A percentile compares a stretch with the other conserved stretches of the same genome.
These are phyloP conservation scores for Ceyx margarethae DNA, from an alignment of 2,113 vertebrate genomes.

Conservation along the genomic window DNA sequence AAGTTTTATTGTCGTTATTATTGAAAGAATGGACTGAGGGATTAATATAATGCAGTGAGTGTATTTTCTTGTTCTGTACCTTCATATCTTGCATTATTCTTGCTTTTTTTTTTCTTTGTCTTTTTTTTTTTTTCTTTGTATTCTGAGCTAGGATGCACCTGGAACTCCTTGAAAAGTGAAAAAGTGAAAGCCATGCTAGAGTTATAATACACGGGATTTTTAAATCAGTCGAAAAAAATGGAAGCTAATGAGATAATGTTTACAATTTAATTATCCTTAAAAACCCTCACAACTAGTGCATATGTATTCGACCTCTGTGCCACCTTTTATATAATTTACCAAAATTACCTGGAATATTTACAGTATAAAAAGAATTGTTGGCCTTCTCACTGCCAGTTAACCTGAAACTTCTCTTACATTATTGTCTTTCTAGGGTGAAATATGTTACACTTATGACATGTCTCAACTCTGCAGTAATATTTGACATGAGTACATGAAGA, in stretches of 20 bases:
- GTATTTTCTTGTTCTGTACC: not conserved
- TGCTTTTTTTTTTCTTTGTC: not conserved
- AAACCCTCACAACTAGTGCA: not conserved
- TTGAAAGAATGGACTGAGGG: not conserved
- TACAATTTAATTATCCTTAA: not conserved
- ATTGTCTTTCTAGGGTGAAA: not conserved
- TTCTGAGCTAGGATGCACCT: fast-evolving
- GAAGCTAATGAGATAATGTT: not conserved
- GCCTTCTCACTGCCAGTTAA: not conserved
- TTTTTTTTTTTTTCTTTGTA: not conserved
- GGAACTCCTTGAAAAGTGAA: not conserved
- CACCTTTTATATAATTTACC: not conserved
- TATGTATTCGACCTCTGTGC: not conserved
- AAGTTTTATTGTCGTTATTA: not conserved
- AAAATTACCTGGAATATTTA: not conserved
- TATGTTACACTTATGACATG: fast-evolving
- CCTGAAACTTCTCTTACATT: not conserved
- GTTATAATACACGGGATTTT: not conserved
- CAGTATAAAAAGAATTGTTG: not conserved
- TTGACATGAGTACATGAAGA: not conserved
- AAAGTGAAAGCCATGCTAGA: not conserved
- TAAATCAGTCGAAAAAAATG: not conserved
- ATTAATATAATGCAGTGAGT: not conserved
- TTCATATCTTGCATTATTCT: not conserved
- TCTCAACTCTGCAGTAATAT: not conserved